Conservation (phyloP, 2,888 invertebrate species). For the Syrphus vitripennis region DNA sequence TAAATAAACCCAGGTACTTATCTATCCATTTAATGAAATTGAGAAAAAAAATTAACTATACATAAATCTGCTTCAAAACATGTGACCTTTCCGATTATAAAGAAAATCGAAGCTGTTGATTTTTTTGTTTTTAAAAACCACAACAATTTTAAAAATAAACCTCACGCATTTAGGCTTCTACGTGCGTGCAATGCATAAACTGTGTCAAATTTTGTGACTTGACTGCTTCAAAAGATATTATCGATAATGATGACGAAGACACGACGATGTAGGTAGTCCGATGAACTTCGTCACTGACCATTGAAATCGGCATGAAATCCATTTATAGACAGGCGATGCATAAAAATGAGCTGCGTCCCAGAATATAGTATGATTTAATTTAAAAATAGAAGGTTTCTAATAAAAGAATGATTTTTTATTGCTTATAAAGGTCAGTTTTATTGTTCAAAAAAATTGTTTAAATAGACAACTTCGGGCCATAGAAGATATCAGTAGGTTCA, state of each 20-base stretch:
- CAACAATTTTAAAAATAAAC: slow-evolving; percentile 31
- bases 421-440: not conserved
- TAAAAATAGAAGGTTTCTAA: slow-evolving; percentile 31
- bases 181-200: slow-evolving; percentile 59
- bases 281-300: slow-evolving; percentile 57
- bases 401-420: not conserved
- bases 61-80: not conserved
- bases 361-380: not conserved
- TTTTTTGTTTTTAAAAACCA: not conserved
- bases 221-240: not conserved
- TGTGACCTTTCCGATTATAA: slow-evolving; percentile 56
- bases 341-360: slow-evolving; percentile 16
- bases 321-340: slow-evolving; percentile 31
- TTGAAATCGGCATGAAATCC: slow-evolving; percentile 16
- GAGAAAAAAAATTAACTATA: not conserved
- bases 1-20: not conserved
- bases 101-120: not conserved
- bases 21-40: not conserved
- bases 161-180: slow-evolving; percentile 50
- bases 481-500: slow-evolving; percentile 31
- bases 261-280: slow-evolving; percentile 8
- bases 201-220: slow-evolving; percentile 37
- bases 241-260: not conserved
- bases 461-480: slow-evolving; percentile 33
- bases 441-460: slow-evolving; percentile 36